Base-by-base conservation (phyloP, 2,888 invertebrate species). In the Toxonevra muliebris region DNA sequence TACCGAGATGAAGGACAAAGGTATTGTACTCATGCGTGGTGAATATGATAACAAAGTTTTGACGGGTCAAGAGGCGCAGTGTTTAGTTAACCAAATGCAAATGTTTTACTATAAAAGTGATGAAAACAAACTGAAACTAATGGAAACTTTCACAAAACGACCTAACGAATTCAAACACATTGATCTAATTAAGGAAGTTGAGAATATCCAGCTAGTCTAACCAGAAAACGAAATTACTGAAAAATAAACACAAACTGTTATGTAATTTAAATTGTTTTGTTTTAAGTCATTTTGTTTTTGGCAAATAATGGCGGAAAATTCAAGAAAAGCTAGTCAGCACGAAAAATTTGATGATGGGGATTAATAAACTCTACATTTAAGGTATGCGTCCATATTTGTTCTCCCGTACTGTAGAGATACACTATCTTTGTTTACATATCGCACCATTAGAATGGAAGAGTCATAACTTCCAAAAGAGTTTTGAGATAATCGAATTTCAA, bases 11-110 rank as follows among this genome's bases (percentile, higher is more conserved):
- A 85, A 86, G 73, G 87, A 88, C 54, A 94, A 94, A 81, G 91
- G 90, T 5, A 87, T 95, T 53, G 88, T 96, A 12, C 86, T 96
- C 48, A 94, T 96, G 94, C 88, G 91, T 52, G 96, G 95, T 15
- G 94, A 95, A 83, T 95, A 90, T 82, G 94, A 96, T 80, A 89
- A 88, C 77, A 92, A 94, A 83, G 90, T 92, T 0, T 83, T 95
- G 66, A 90, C 87, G 81, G 90, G 88, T 0, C 88, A 90, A 79
- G 95, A 96, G 85, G 95, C 95, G 0, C 93, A 92, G 79, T 95
- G 94, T 80, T 84, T 96, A 64, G 93, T 92, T 0, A 95, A 95
- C 83, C 93, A 95, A 82, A 86, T 95, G 69, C 94, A 95, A 82
- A 86, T 95, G 85, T 96, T 94, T 85, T 96, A 95, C 82, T 88